Base-by-base conservation (phyloP, 2,113 vertebrate species). In the Zeus faber region DNA sequence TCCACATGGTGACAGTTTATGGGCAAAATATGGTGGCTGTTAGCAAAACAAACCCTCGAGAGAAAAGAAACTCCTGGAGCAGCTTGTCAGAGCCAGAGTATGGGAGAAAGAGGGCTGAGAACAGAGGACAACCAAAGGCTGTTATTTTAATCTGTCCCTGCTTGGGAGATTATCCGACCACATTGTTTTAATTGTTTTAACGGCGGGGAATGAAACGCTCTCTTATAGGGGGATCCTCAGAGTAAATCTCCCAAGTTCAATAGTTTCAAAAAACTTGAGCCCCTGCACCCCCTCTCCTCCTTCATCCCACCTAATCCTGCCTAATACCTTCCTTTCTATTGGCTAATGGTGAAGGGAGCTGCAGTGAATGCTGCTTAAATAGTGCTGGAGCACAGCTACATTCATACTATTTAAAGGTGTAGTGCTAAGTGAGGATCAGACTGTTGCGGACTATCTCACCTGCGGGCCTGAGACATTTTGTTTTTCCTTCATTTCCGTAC, bases 141-240 rank as follows among this genome's bases (percentile, higher is more conserved):
- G 85, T 85, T 91, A 83, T 89, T 90, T 84, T 82, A 89, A 89
- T 89, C 85, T 84, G 83, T 58, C 62, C n/a, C 77, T 77, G 86
- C 80, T 79, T 81, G 67, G 67, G 79, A 91, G 90, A 90, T 91
- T 88, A 89, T 76, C 80, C 61, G n/a, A 73, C 74, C 87, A 76
- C 89, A 88, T 91, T 90, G 90, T 90, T 85, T 85, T 88, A 86
- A 89, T 90, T 89, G 90, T 90, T 89, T 90, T 89, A 89, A 82
- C 62, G 47, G 74, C 77, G 65, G 79, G 83, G 83, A 83, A 79
- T 81, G 83, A 84, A 87, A 79, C 73, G 80, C 80, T 74, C 76
- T 54, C 75, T 77, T 84, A 83, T 81, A 80, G 70, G 77, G 75
- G 76, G 80, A 83, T 89, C 82, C 83, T 85, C 85, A 78, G 83